Conservation (phyloP, 1,140 invertebrate species). For the Batillaria attramentaria region DNA sequence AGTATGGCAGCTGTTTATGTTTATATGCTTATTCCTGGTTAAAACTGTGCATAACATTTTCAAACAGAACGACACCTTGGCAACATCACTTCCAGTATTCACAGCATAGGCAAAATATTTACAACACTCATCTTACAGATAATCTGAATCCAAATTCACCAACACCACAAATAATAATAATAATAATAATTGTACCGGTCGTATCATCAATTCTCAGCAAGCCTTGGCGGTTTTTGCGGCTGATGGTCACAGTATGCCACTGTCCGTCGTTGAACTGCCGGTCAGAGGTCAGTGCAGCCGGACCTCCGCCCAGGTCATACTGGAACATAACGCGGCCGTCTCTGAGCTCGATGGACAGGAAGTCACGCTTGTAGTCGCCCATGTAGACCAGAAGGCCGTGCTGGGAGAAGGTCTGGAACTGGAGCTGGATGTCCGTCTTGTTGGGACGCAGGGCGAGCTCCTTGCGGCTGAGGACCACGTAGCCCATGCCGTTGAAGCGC, state of each 20-base stretch:
- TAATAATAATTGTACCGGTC: too few relatives aligned
- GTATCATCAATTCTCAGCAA: slow-evolving; percentile 77
- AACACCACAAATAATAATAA: too few relatives aligned
- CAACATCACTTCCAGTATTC: not conserved
- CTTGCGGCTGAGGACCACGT: slow-evolving; percentile 78
- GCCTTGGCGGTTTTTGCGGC: slow-evolving; percentile 78
- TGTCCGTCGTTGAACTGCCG: slow-evolving; percentile 83
- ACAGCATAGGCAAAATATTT: not conserved
- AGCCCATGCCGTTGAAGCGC: slow-evolving; percentile 88
- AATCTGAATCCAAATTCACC: too few relatives aligned
- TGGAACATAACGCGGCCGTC: slow-evolving; percentile 79
- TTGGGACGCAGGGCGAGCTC: slow-evolving; percentile 75
- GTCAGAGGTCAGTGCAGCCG: slow-evolving; percentile 74
- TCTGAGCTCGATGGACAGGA: slow-evolving; percentile 87
- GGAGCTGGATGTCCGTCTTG: slow-evolving; percentile 78
- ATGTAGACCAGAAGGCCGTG: slow-evolving; percentile 94
- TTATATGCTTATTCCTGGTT: too few relatives aligned
- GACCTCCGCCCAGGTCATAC: slow-evolving; percentile 83
- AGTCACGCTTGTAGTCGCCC: slow-evolving; percentile 79
- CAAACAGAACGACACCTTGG: not conserved
- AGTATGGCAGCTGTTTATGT: too few relatives aligned
- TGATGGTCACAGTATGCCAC: slow-evolving; percentile 89
- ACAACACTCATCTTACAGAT: not conserved
- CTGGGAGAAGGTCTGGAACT: slow-evolving; percentile 88
- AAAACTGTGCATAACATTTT: too few relatives aligned